A percentile compares a stretch with the other conserved stretches of the same genome.
phyloP scores from a whole-genome alignment of 2,888 invertebrate species.

The Campaea margaritaria region DNA sequence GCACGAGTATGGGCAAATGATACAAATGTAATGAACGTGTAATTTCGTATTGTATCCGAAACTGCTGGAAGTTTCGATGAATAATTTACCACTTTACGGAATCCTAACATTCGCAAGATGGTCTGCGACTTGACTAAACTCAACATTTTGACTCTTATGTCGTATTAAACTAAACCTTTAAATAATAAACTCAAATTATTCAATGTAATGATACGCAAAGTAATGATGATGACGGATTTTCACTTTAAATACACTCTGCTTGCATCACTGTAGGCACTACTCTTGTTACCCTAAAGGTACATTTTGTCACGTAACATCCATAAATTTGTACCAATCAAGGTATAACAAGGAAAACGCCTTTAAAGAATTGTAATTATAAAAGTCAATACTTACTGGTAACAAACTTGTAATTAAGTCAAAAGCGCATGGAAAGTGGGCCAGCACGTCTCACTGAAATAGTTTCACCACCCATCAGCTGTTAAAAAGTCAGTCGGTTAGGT shows the following conservation, averaged over 20 bases:
- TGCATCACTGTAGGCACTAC: slow-evolving; percentile 21
- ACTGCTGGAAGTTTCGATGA: too few relatives aligned
- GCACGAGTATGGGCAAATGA: too few relatives aligned
- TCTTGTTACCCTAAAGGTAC: slow-evolving; percentile 16
- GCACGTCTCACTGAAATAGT: slow-evolving; percentile 53
- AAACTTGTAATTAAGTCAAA: slow-evolving; percentile 56
- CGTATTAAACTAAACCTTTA: too few relatives aligned
- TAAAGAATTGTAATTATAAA: slow-evolving; percentile 30
- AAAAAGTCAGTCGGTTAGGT: slow-evolving; percentile 48
- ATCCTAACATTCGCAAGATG: too few relatives aligned
- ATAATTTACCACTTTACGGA: too few relatives aligned
- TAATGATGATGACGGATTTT: too few relatives aligned
- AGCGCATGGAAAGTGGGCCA: slow-evolving; percentile 55
- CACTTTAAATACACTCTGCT: not conserved
- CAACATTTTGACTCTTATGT: too few relatives aligned
- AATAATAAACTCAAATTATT: too few relatives aligned
- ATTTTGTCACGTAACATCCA: slow-evolving; percentile 16
- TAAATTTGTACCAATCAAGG: slow-evolving; percentile 17
- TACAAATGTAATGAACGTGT: too few relatives aligned
- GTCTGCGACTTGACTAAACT: too few relatives aligned
- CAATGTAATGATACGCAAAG: too few relatives aligned
- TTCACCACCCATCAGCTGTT: slow-evolving; percentile 55
- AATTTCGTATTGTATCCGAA: too few relatives aligned
- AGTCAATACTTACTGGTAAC: slow-evolving; percentile 41
- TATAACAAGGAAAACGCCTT: slow-evolving; percentile 21